phyloP scores from a whole-genome alignment of 2,888 invertebrate genomes.

The Spatulosminthurus flaviceps region DNA sequence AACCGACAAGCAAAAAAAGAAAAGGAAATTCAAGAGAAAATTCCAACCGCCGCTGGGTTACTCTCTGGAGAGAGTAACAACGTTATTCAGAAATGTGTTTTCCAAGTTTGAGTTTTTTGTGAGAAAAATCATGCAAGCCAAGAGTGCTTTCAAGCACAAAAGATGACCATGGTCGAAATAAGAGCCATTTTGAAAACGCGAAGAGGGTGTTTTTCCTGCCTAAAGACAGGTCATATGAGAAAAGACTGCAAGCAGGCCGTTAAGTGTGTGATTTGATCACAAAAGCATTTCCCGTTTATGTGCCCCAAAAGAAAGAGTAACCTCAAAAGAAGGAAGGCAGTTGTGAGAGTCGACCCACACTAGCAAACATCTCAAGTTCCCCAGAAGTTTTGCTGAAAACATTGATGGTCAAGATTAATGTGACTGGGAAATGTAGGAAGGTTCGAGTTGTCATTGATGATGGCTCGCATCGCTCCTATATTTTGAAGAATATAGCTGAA shows the following conservation, averaged over 20 bases:
- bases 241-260: too few species aligned
- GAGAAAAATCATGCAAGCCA: not conserved
- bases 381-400: constrained; percentile 15
- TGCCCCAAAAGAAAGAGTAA: not conserved
- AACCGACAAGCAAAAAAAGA: not conserved
- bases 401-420: constrained; percentile 12
- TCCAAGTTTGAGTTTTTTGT: not conserved
- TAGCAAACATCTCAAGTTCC: not conserved
- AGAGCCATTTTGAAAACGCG: not conserved
- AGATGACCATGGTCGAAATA: not conserved
- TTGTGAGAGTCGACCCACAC: not conserved
- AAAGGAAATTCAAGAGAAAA: not conserved
- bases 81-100: too few species aligned
- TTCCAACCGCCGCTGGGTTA: not conserved
- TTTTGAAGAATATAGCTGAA: constrained; percentile 16
- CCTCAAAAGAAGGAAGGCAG: not conserved
- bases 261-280: too few species aligned
- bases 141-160: not conserved
- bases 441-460: constrained; percentile 28
- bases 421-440: not conserved
- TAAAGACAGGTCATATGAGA: too few species aligned
- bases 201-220: too few species aligned
- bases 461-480: constrained; percentile 38
- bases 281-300: not conserved
- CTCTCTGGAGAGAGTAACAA: not conserved